These are phyloP conservation scores for Gracilinanus agilis DNA, from an alignment of 2,113 vertebrate species.

Conservation along the genomic window DNA sequence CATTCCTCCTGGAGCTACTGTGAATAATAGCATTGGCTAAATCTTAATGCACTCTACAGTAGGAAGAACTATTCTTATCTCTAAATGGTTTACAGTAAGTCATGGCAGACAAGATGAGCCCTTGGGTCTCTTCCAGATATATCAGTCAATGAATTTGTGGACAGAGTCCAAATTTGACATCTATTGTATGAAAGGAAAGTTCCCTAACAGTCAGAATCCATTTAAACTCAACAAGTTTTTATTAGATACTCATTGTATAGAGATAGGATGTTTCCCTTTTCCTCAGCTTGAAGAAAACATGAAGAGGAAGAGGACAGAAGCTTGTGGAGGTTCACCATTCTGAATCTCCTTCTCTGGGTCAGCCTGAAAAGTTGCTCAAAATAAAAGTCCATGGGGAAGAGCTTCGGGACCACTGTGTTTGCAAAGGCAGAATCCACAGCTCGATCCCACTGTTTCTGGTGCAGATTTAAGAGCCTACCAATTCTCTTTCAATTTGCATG, in stretches of 20 bases:
- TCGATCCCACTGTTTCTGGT: not conserved
- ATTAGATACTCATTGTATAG: not conserved
- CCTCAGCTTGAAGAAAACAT: not conserved
- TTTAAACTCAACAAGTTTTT: not conserved
- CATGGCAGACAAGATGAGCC: not conserved
- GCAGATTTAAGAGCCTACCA: not conserved
- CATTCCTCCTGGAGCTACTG: not conserved
- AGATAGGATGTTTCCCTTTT: not conserved
- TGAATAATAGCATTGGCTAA: not conserved
- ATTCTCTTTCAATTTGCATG: not conserved
- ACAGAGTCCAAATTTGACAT: not conserved
- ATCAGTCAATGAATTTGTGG: not conserved
- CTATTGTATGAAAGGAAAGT: not conserved
- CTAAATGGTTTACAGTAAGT: not conserved
- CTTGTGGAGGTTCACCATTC: too few species aligned
- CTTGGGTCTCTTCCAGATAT: not conserved
- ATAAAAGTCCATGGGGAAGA: not conserved
- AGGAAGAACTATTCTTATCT: not conserved
- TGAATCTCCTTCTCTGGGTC: not conserved
- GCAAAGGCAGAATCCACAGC: not conserved
- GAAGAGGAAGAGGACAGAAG: not conserved
- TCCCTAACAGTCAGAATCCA: not conserved
- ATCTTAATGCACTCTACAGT: not conserved
- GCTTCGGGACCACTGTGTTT: not conserved
- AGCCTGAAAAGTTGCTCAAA: not conserved